Evolutionary conservation across 2,113 vertebrate species (phyloP).

Genomic region (Romanogobio albipinnatus): DNA sequence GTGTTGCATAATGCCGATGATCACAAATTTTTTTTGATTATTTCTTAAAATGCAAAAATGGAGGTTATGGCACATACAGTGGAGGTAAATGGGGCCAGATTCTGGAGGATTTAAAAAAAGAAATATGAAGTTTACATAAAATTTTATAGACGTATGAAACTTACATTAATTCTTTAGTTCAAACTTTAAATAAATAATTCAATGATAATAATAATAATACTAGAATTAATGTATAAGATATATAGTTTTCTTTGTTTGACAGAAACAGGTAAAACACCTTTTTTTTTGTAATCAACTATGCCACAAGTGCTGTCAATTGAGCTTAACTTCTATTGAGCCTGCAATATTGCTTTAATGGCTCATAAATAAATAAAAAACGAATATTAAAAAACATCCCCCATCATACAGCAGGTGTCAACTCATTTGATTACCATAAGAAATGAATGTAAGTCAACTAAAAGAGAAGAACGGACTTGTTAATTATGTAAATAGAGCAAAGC

Average conservation of each 20-base stretch:
- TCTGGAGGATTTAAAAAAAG: not conserved
- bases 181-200: no score
- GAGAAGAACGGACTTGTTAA: slow-evolving; percentile 79
- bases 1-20: not conserved
- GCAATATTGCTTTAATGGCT: not conserved
- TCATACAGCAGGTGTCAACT: slow-evolving; percentile 62
- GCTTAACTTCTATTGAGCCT: not conserved
- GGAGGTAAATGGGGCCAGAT: no score
- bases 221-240: no score
- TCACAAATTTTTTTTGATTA: not conserved
- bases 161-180: no score
- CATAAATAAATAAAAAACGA: not conserved
- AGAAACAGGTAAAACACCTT: not conserved
- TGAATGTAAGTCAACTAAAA: slow-evolving; percentile 72
- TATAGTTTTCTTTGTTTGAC: not conserved
- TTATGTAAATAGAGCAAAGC: slow-evolving; percentile 77
- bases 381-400: slow-evolving; percentile 21
- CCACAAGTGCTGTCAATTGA: not conserved
- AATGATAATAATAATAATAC: no score
- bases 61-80: not conserved
- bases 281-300: not conserved
- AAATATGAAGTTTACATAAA: not conserved
- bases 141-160: no score
- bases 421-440: slow-evolving; percentile 65
- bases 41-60: no score